phyloP scores from a whole-genome alignment of 1,140 invertebrate genomes.

The Cherax quadricarinatus region DNA sequence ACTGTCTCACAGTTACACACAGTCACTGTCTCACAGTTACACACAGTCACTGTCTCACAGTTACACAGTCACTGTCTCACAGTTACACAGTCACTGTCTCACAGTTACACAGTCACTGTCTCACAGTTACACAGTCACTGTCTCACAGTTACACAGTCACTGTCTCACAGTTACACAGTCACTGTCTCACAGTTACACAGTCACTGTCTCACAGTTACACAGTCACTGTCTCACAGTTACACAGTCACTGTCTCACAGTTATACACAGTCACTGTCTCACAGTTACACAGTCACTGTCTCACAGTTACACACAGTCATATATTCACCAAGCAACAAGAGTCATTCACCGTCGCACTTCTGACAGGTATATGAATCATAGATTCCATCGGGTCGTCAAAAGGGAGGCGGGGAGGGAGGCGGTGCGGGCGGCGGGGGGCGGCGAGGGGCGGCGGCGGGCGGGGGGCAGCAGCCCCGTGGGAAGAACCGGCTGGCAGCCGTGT shows the following conservation, averaged over 20 bases:
- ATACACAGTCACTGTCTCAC: background rate
- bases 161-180: background rate
- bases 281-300: background rate
- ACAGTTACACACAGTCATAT: background rate
- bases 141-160: background rate
- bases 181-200: background rate
- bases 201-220: background rate
- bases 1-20: background rate
- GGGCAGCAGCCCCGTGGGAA: background rate
- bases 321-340: constrained; percentile 7
- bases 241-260: background rate
- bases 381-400: constrained; percentile 28
- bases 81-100: background rate
- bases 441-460: background rate
- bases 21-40: background rate
- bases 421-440: background rate
- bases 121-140: background rate
- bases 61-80: background rate
- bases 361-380: constrained; percentile 35
- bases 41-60: background rate
- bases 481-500: background rate
- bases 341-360: constrained; percentile 20
- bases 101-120: background rate
- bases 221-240: background rate
- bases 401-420: constrained; percentile 6